Evolutionary conservation across 2,888 invertebrate species (phyloP), one percentile per base, ranked within the genome.

Genomic region (Stenodema calcarata): DNA sequence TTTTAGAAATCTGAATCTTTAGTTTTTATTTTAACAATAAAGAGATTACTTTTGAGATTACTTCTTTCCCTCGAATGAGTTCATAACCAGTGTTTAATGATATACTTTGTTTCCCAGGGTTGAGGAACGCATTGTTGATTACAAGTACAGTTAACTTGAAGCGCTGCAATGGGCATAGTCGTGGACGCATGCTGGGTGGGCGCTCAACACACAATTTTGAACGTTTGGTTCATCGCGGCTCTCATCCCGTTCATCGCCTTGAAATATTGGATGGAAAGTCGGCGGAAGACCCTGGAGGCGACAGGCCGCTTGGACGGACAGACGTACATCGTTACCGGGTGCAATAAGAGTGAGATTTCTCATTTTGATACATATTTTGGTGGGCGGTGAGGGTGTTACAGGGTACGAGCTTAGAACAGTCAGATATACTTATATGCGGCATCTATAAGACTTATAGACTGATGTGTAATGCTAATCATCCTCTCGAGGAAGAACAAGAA

Each of bases 271-370:
- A 11, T 50, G 47, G 75, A 70, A 27, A 70, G 42, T 30, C 12
- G 78, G 11, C 54, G 70, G 16, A 82, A 35, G 28, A n/a, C 50
- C n/a, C 47, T 86, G 70, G 47, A 14, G 12, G 41, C 81, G 18
- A 81, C 18, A n/a, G 86, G 81, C 14, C 62, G 86, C 18, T 30
- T 86, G 9, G 86, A 86, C 42, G 86, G 81, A 35, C 70, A 81
- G 70, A 86, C 86, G 9, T 76, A 78, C 70, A 75, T 86, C n/a
- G 50, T 86, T 16, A 86, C 86, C 1, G 86, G 86, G 0, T 76
- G 81, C 41, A 86, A 86, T 30, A 82, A 86, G 28, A 73, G 86
- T 81, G 28, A 80, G 41, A 23, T 28, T 11, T 47, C 7, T 47
- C 2, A 41, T 54, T 18, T 6, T n/a, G 3, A 54, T 54, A 11